These are phyloP conservation scores for Alectura lathami DNA, from an alignment of 2,113 vertebrate genomes.

Conservation along the genomic window DNA sequence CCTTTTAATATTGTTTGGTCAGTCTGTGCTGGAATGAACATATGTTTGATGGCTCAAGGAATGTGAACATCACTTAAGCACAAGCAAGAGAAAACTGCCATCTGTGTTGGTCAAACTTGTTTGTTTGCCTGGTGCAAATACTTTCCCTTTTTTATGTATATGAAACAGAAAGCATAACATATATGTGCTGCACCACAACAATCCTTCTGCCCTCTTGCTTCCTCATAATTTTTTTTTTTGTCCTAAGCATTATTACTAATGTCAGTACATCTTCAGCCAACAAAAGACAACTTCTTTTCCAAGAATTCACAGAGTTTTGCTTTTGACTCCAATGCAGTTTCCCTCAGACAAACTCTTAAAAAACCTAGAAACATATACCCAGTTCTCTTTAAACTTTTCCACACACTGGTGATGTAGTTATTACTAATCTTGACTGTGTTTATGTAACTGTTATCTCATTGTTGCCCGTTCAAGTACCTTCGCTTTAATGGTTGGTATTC, in stretches of 20 bases:
- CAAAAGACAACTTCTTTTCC: constrained; percentile 59
- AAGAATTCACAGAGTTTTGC: constrained; percentile 58
- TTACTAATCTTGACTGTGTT: constrained; percentile 15
- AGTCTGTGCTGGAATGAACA: not conserved
- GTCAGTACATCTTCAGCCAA: constrained; percentile 68
- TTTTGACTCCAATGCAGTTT: not conserved
- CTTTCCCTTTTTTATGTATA: not conserved
- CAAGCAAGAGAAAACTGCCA: not conserved
- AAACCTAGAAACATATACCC: not conserved
- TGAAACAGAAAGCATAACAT: constrained; percentile 48
- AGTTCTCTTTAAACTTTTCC: not conserved
- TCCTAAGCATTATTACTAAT: constrained; percentile 53
- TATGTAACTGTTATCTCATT: not conserved
- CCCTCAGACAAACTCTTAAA: not conserved
- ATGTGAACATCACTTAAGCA: not conserved
- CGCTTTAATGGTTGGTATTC: constrained; percentile 32
- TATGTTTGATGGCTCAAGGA: not conserved
- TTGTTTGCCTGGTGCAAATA: not conserved
- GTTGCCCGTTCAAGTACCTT: constrained; percentile 17
- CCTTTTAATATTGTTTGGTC: not conserved
- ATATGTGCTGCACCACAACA: constrained; percentile 47
- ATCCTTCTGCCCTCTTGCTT: constrained; percentile 20
- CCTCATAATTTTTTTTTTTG: constrained; percentile 12
- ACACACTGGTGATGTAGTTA: not conserved
- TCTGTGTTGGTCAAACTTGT: not conserved